Base-by-base conservation (phyloP, 2,888 invertebrate species). In the Ophion slaviceki region DNA sequence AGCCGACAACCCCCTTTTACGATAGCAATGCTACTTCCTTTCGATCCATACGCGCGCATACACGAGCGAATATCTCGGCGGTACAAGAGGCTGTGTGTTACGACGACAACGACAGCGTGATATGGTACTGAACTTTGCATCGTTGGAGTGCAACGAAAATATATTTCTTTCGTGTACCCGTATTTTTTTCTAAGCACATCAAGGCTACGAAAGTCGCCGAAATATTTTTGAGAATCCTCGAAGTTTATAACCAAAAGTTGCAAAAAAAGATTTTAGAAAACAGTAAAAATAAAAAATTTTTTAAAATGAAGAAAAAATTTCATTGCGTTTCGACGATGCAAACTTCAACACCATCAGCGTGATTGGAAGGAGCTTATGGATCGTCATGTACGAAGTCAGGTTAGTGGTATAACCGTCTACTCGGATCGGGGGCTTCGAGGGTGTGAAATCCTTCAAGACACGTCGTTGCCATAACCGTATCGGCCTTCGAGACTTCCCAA, bases 401-500 rank as follows among this genome's bases (percentile, higher is more conserved):
- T 62, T 20, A 68, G 66, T 67, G 36, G 61, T 28, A 7, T 40
- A 57, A 70, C 32, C 64, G 40, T 24, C 53, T 76, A 36, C 57
- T 81, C 70, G 77, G 32, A 62, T 47, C 20, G 62, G n/a, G 53
- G 57, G 64, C 24, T 67, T 84, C 36, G 59, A 62, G 66, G 75
- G n/a, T 71, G 71, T 71, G 84, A 84, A 84, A 84, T 66, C 84
- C 84, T 71, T 80, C 84, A 76, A 84, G 84, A 76, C 53, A 80
- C 76, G 57, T 61, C 53, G 83, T n/a, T 24, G 78, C 74, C 78
- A n/a, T 74, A 78, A 67, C 17, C 57, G 79, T 70, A 74, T 64
- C 64, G 80, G 72, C 80, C 80, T 80, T 77, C 71, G 71, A 71
- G 61, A 71, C 70, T 80, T 71, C 36, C 40, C 20, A 74, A 68